A percentile compares a stretch with the other conserved stretches of the same genome.
Evolutionary conservation across 1,140 invertebrate species (phyloP).

Genomic region (Asbolus verrucosus): DNA sequence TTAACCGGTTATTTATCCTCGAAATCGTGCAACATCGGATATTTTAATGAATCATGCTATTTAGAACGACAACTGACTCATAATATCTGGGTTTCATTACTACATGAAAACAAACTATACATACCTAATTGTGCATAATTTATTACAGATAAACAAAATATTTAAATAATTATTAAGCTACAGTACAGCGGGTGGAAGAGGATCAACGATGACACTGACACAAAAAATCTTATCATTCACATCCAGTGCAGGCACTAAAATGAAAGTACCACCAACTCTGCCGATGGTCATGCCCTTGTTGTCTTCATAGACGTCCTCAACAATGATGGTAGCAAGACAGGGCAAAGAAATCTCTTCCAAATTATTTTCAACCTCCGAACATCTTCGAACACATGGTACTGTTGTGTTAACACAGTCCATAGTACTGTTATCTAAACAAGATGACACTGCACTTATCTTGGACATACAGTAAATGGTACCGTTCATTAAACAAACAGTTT

Average conservation of each 20-base stretch:
- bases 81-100: not conserved
- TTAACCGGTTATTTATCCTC: not conserved
- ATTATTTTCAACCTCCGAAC: not conserved
- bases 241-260: slow-evolving; percentile 6
- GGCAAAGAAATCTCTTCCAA: slow-evolving; percentile 16
- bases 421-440: not conserved
- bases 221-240: not conserved
- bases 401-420: slow-evolving; percentile 4
- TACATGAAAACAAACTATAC: no score
- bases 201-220: slow-evolving; percentile 15
- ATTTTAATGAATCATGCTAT: slow-evolving; percentile 4
- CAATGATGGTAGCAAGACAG: not conserved
- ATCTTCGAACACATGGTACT: slow-evolving; percentile 23
- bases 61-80: not conserved
- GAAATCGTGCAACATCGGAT: not conserved
- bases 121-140: no score
- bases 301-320: slow-evolving; percentile 10
- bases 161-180: no score
- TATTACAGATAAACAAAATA: no score
- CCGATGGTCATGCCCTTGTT: slow-evolving; percentile 5
- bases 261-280: slow-evolving; percentile 17
- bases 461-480: slow-evolving; percentile 37
- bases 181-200: no score
- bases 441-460: slow-evolving; percentile 4
- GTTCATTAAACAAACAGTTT: slow-evolving; percentile 26